phyloP scores from a whole-genome alignment of 2,113 vertebrate genomes.

The Turnix velox region DNA sequence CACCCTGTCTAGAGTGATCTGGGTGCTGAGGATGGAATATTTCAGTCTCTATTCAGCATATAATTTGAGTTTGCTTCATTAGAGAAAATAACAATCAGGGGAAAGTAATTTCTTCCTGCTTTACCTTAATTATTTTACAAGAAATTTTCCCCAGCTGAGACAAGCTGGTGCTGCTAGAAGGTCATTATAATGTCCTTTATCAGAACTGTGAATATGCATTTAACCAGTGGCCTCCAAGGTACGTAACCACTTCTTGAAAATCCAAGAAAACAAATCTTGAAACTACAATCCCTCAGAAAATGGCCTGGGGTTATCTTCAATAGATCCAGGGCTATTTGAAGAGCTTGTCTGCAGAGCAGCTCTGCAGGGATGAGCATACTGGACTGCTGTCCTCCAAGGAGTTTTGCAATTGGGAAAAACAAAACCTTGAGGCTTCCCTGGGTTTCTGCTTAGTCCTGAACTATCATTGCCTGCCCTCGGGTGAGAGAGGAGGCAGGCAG shows the following conservation, averaged over 20 bases:
- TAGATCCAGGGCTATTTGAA: not conserved
- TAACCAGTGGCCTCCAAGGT: not conserved
- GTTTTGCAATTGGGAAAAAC: not conserved
- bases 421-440: accelerated
- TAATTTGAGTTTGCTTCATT: not conserved
- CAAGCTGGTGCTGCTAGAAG: not conserved
- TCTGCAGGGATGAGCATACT: not conserved
- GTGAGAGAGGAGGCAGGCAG: not conserved
- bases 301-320: not conserved
- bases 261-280: not conserved
- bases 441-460: not conserved
- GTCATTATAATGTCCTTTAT: not conserved
- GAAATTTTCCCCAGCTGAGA: not conserved
- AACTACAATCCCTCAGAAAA: accelerated
- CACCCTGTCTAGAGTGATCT: not conserved
- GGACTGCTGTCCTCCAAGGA: not conserved
- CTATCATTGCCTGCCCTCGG: accelerated
- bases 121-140: not conserved
- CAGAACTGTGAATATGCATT: not conserved
- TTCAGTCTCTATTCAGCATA: not conserved
- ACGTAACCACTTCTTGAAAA: not conserved
- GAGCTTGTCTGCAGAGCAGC: accelerated
- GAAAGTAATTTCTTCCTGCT: not conserved
- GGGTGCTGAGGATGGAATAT: not conserved
- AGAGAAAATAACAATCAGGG: not conserved